A percentile compares a stretch with the other conserved stretches of the same genome.
phyloP scores from a whole-genome alignment of 1,140 invertebrate genomes.

The Mercenaria mercenaria region DNA sequence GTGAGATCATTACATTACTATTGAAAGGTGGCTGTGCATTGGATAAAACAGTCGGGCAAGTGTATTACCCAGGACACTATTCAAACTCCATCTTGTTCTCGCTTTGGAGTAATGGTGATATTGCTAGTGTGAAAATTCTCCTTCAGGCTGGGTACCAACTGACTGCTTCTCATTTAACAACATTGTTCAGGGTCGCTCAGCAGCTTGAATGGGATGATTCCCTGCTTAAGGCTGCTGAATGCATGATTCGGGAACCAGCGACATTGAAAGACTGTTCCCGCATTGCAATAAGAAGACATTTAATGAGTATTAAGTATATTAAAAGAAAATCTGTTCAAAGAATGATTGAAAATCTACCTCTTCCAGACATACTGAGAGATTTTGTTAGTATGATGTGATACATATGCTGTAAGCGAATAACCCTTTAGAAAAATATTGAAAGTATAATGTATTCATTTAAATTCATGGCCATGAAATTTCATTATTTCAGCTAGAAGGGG shows the following conservation, averaged over 20 bases:
- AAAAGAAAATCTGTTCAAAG: slow-evolving; percentile 16
- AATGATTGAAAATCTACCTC: slow-evolving; percentile 23
- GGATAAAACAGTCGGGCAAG: slow-evolving; percentile 57
- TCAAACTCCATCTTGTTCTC: slow-evolving; percentile 65
- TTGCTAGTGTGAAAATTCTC: slow-evolving; percentile 55
- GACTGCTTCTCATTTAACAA: slow-evolving; percentile 32
- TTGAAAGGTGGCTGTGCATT: slow-evolving; percentile 63
- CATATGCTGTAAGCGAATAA: too few species aligned
- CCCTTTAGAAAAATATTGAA: too few species aligned
- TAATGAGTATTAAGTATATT: slow-evolving; percentile 41
- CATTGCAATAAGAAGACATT: slow-evolving; percentile 46
- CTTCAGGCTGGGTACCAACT: slow-evolving; percentile 56
- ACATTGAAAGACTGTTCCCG: slow-evolving; percentile 27
- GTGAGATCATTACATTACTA: slow-evolving; percentile 51
- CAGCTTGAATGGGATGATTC: slow-evolving; percentile 46
- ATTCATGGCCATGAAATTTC: too few species aligned
- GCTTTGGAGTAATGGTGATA: slow-evolving; percentile 46
- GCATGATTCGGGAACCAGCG: slow-evolving; percentile 34
- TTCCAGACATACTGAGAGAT: slow-evolving; percentile 32
- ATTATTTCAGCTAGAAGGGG: too few species aligned
- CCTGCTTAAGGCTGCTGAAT: background rate
- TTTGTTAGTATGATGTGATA: slow-evolving; percentile 56
- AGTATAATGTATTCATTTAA: too few species aligned
- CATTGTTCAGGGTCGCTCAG: slow-evolving; percentile 12
- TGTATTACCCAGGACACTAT: slow-evolving; percentile 61